These are phyloP conservation scores for Microctenopoma steveboyesi DNA, from an alignment of 2,797 vertebrate genomes.

Conservation along the genomic window DNA sequence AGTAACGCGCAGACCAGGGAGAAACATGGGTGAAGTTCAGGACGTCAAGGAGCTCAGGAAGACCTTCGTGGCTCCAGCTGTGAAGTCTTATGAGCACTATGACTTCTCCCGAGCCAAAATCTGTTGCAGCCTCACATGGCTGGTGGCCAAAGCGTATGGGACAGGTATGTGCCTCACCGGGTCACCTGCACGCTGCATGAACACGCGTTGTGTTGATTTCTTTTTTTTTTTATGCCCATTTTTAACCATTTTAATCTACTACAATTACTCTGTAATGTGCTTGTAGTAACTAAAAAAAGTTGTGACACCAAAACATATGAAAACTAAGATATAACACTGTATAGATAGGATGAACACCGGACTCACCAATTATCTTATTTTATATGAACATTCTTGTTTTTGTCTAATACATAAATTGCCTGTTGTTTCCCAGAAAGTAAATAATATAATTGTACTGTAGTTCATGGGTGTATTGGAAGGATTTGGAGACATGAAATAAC, in stretches of 20 bases:
- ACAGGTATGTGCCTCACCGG: slow-evolving; percentile 85
- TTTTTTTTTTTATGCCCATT: neutral
- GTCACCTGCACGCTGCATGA: slow-evolving; percentile 19
- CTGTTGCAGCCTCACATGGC: slow-evolving; percentile 95
- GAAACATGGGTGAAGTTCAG: slow-evolving; percentile 91
- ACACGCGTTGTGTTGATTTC: neutral
- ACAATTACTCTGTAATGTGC: neutral
- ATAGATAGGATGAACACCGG: neutral
- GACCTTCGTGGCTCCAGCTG: slow-evolving; percentile 90
- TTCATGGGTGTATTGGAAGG: neutral
- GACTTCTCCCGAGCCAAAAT: slow-evolving; percentile 95
- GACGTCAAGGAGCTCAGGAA: slow-evolving; percentile 86
- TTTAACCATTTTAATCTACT: neutral
- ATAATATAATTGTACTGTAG: neutral
- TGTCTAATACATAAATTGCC: slow-evolving; percentile 10
- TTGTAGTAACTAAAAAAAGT: neutral
- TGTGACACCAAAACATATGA: neutral
- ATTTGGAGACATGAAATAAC: neutral
- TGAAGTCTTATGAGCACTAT: slow-evolving; percentile 96
- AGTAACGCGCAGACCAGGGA: slow-evolving; percentile 29
- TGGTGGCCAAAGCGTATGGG: slow-evolving; percentile 95
- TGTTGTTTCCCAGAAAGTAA: neutral
- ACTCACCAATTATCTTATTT: slow-evolving; percentile 1
- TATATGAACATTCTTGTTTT: neutral
- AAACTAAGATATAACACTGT: too few species aligned